Evolutionary conservation across 2,113 vertebrate species (phyloP).

Genomic region (Malurus alboscapulatus): DNA sequence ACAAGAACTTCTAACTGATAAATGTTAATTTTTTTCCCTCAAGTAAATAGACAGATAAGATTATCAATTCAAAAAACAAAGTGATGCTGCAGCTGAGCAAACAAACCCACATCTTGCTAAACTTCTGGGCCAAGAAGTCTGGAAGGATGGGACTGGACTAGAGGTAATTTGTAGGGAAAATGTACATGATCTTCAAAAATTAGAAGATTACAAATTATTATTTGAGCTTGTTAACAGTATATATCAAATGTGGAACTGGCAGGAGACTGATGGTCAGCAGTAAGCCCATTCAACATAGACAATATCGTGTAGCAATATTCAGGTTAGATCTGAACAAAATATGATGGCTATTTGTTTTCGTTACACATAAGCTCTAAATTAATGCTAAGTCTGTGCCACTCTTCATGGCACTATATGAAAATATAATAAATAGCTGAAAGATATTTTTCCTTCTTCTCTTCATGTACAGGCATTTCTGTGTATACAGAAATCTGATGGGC

Average conservation of each 20-base stretch:
- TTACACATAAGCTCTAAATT: neutral
- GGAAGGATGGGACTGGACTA: neutral
- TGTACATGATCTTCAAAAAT: neutral
- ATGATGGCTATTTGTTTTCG: neutral
- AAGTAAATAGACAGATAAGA: neutral
- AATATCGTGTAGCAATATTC: neutral
- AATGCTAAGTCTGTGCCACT: neutral
- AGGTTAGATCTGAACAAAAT: neutral
- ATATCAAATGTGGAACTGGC: neutral
- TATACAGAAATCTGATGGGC: neutral
- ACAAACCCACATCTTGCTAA: neutral
- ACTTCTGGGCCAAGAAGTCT: neutral
- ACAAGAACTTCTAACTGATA: neutral
- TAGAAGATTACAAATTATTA: neutral
- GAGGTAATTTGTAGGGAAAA: neutral
- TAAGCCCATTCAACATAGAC: neutral
- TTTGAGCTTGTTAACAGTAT: neutral
- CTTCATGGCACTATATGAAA: neutral
- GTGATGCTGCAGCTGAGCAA: neutral
- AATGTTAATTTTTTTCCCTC: neutral
- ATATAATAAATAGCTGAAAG: neutral
- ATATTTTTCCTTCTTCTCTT: neutral
- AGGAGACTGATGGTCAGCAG: neutral
- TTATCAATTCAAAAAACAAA: neutral
- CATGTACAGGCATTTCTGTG: neutral